Base-by-base conservation (phyloP, 2,888 invertebrate species). In the Timandra comae region DNA sequence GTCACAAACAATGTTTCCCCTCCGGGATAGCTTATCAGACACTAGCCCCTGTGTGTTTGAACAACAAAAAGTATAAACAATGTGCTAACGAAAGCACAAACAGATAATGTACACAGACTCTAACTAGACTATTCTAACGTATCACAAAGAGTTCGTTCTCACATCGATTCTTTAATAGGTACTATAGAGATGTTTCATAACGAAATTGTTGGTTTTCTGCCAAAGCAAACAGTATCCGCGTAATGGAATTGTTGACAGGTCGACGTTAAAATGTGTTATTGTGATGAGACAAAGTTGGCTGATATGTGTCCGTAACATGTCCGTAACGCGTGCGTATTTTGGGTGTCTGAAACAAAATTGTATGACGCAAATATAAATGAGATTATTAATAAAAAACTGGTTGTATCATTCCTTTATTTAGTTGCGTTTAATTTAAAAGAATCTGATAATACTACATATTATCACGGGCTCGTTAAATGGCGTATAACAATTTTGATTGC, bases 21-120 rank as follows among this genome's bases (percentile, higher is more conserved):
- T 36, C 54, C 40, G 45, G 54, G 54, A 38, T 38, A 49, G 63
- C 64, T 74, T 75, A 73, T 72, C 71, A 52, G 57, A 35, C 54
- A 49, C 46, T 60, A 66, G 52, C 58, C 67, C 52, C 44, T 54
- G 56, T 58, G 54, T 74, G 67, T 72, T 72, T 70, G 63, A 57
- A 49, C 57, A 56, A 56, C 57, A 58, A 59, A 61, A 56, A 59
- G 51, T 53, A 55, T 46, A 50, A 69, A 67, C 68, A 70, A 67
- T 65, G 59, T 60, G 49, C 36, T 55, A 51, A 59, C 55, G 53
- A 46, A 58, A 60, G 46, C 59, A 45, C 58, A 62, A 62, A 75
- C 73, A 74, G 70, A 58, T 38, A 48, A 39, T 37, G 33, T 41
- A 43, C 47, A 41, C 48, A 49, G 42, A 39, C 47, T 52, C 54